Conservation (phyloP, 1,140 invertebrate species). For the Campoletis sonorensis region DNA sequence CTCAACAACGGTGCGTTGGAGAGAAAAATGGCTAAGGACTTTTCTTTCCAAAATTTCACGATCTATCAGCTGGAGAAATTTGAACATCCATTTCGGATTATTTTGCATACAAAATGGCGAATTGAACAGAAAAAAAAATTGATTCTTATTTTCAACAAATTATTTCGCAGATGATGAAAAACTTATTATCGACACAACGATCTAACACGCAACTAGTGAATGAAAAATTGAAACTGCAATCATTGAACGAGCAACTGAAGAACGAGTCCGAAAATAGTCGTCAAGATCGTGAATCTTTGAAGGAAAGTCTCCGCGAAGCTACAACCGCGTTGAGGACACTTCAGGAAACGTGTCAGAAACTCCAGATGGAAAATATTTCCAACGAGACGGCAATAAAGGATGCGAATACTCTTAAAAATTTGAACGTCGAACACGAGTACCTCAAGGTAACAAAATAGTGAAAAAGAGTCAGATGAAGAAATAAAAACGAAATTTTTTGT, state of each 20-base stretch:
- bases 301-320: constrained; percentile 84
- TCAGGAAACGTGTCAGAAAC: constrained; percentile 79
- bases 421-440: constrained; percentile 91
- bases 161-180: constrained; percentile 75
- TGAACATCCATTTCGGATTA: no score
- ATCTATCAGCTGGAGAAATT: no score
- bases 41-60: no score
- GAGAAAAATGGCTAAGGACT: no score
- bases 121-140: no score
- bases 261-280: constrained; percentile 91
- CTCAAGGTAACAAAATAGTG: constrained; percentile 77
- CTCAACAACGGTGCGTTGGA: no score
- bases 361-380: constrained; percentile 80
- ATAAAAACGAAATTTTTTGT: neutral
- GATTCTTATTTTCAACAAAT: no score
- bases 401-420: constrained; percentile 85
- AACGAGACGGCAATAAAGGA: constrained; percentile 83
- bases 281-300: constrained; percentile 90
- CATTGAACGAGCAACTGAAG: constrained; percentile 92
- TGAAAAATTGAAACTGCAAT: constrained; percentile 91
- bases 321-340: constrained; percentile 85
- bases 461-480: neutral
- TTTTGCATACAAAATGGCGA: no score
- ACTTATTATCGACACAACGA: constrained; percentile 81
- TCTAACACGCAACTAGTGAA: constrained; percentile 84